These are phyloP conservation scores for Stegodyphus dumicola DNA, from an alignment of 1,140 invertebrate species.

Conservation along the genomic window DNA sequence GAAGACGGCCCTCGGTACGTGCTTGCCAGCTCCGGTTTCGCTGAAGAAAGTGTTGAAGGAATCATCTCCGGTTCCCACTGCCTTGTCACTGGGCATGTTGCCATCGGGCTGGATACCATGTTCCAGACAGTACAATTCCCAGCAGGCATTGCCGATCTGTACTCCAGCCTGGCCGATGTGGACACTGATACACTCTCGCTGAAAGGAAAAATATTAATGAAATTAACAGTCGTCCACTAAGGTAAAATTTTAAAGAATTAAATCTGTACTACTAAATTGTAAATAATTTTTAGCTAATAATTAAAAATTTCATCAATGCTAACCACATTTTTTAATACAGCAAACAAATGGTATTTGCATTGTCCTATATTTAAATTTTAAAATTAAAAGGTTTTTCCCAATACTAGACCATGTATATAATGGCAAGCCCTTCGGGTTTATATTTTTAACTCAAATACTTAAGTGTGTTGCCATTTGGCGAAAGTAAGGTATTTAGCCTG, in stretches of 20 bases:
- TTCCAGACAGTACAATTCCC: conserved; percentile 89
- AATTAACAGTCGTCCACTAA: not conserved
- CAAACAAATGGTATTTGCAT: not conserved
- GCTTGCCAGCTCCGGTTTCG: conserved; percentile 87
- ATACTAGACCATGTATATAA: too few species aligned
- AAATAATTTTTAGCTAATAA: not conserved
- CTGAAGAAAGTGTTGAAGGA: conserved; percentile 92
- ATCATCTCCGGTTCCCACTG: conserved; percentile 77
- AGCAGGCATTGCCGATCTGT: conserved; percentile 86
- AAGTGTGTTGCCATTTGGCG: too few species aligned
- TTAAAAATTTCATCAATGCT: not conserved
- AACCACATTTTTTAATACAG: not conserved
- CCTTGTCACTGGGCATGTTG: conserved; percentile 67
- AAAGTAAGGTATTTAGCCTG: too few species aligned
- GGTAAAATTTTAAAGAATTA: not conserved
- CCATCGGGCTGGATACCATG: conserved; percentile 81
- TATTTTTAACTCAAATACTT: too few species aligned
- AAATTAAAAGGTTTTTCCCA: too few species aligned
- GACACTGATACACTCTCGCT: conserved; percentile 84
- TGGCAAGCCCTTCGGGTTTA: too few species aligned
- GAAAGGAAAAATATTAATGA: conserved; percentile 48
- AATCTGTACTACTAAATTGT: not conserved
- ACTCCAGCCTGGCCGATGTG: conserved; percentile 91
- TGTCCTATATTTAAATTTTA: not conserved
- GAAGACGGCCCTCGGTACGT: conserved; percentile 85